Percentiles rank a stretch among this genome's conserved stretches.
These are phyloP conservation scores for Felis catus DNA, from an alignment of 2,113 vertebrate genomes.

Conservation along the genomic window F.catus_Fca126_mat1.0 CM031420.1:29949001-29949500, in stretches of 20 bases:
- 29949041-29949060: background rate
- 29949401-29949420: background rate
- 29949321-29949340: background rate
- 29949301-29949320: background rate
- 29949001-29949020: background rate
- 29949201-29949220: background rate
- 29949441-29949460: background rate
- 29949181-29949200: background rate
- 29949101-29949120: background rate
- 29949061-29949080: background rate
- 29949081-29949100: background rate
- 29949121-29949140: background rate
- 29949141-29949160: background rate
- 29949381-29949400: background rate
- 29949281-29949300: background rate
- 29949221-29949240: background rate
- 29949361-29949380: background rate
- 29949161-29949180: background rate
- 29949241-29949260: background rate
- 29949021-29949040: background rate
- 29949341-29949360: background rate
- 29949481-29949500: background rate
- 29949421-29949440: background rate
- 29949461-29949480: background rate
- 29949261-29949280: background rate